These are phyloP conservation scores for Lamproptera curius DNA, from an alignment of 2,888 invertebrate genomes.

Conservation along the genomic window DNA sequence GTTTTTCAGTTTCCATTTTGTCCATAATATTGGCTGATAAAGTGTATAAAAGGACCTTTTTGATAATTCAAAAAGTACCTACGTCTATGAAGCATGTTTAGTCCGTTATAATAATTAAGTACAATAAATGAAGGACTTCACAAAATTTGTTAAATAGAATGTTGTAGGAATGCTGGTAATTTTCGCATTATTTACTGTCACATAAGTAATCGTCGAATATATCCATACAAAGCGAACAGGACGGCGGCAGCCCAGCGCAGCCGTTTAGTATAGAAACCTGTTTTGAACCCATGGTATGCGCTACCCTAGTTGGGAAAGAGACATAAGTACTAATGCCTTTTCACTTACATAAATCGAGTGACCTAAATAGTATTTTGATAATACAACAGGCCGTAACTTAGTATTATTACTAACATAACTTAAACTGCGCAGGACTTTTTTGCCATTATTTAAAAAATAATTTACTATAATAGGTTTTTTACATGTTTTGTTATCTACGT, in stretches of 20 bases:
- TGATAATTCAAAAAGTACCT: no score
- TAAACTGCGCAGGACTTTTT: not conserved
- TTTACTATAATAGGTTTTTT: no score
- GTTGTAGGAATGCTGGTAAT: constrained; percentile 10
- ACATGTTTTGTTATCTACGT: no score
- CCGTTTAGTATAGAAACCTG: constrained; percentile 70
- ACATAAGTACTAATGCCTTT: constrained; percentile 34
- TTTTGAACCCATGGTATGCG: constrained; percentile 67
- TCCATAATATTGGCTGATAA: no score
- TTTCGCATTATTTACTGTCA: constrained; percentile 40
- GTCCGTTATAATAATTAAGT: no score
- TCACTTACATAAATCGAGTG: constrained; percentile 35
- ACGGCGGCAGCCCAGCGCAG: constrained; percentile 37
- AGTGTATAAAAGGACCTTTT: no score
- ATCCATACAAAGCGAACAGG: constrained; percentile 24
- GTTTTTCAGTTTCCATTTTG: no score
- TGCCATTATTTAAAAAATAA: no score
- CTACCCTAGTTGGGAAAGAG: constrained; percentile 34
- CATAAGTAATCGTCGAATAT: constrained; percentile 29
- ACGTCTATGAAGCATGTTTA: no score
- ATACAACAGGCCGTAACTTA: not conserved
- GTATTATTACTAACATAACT: no score
- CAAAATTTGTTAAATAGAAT: not conserved
- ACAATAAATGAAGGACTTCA: no score
- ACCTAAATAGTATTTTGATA: constrained; percentile 19